Base-by-base conservation (phyloP, 2,888 invertebrate species). In the Melanostoma scalare region DNA sequence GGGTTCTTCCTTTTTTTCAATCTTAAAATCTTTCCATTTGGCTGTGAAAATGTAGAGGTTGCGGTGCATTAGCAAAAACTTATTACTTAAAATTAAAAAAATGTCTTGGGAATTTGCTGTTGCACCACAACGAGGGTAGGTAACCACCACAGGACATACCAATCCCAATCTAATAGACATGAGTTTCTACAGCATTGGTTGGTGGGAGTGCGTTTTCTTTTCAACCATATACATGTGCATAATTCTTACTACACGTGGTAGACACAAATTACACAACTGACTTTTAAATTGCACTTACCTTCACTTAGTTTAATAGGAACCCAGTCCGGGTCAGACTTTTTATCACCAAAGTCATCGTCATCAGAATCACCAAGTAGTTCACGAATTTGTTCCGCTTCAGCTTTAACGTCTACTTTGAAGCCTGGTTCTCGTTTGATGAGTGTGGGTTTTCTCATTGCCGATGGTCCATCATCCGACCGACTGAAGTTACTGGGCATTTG, bases 221-320 rank as follows among this genome's bases (percentile, higher is more conserved):
- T 36, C 30, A 38, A 4, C n/a, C 8, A 9, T 33, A 1, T 6
- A n/a, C 6, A 36, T n/a, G 4, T 20, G 52, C 30, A 38, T 50
- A 65, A n/a, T 6, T 50, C 42, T 10, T 10, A 42, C 42, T 20
- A 20, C 20, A 20, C 20, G 20, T 20, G 20, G 20, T 20, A 20
- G 20, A 20, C 20, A 20, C 35, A 48, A 48, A 53, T 53, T 33
- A 10, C 10, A n/a, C 9, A 10, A 6, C 44, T 44, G 33, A 0
- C 20, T 20, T 20, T 20, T 0, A 42, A 58, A 6, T 38, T 6
- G 20, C 0, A 86, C 88, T 85, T 71, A 90, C 91, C 89, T 87
- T 90, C 89, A 80, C 75, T 87, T 9, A 91, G 86, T 82, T 88
- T 88, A 61, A 91, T 87, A 38, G 91, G 91, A 75, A 87, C 87